phyloP scores from a whole-genome alignment of 2,113 vertebrate species.

The Microcebus murinus region DNA sequence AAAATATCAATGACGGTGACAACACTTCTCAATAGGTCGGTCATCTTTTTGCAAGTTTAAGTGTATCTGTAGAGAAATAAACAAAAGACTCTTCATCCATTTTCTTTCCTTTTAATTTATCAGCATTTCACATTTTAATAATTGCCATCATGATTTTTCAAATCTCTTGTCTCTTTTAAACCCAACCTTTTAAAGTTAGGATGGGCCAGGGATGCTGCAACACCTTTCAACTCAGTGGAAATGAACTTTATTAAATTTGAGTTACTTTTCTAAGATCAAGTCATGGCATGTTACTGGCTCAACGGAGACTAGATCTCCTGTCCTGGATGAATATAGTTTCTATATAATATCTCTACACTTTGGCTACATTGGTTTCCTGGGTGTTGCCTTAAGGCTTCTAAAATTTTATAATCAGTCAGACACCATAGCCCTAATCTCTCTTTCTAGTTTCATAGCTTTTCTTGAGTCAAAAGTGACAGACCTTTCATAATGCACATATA shows the following conservation, averaged over 20 bases:
- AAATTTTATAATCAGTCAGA: not conserved
- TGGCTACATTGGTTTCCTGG: not conserved
- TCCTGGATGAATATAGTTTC: not conserved
- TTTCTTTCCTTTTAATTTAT: not conserved
- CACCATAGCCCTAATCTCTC: not conserved
- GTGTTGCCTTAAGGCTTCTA: not conserved
- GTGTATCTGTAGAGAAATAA: conserved; percentile 66
- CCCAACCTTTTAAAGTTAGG: not conserved
- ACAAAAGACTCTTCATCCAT: not conserved
- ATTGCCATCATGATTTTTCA: not conserved
- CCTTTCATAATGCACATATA: not conserved
- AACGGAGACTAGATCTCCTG: not conserved
- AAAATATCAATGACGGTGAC: conserved; percentile 81
- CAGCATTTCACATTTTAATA: conserved; percentile 16
- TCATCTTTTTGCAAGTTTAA: conserved; percentile 79
- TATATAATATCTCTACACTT: not conserved
- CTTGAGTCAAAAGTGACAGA: not conserved
- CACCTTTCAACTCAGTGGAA: not conserved
- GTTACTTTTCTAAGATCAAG: not conserved
- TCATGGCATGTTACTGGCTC: not conserved
- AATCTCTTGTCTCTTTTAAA: conserved; percentile 30
- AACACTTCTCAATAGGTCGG: conserved; percentile 81
- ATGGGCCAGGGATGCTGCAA: not conserved
- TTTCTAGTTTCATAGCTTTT: conserved; percentile 22
- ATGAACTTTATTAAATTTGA: conserved; percentile 28